A percentile compares a stretch with the other conserved stretches of the same genome.
Conservation (phyloP, 2,797 vertebrate species). For the Argentina silus region DNA sequence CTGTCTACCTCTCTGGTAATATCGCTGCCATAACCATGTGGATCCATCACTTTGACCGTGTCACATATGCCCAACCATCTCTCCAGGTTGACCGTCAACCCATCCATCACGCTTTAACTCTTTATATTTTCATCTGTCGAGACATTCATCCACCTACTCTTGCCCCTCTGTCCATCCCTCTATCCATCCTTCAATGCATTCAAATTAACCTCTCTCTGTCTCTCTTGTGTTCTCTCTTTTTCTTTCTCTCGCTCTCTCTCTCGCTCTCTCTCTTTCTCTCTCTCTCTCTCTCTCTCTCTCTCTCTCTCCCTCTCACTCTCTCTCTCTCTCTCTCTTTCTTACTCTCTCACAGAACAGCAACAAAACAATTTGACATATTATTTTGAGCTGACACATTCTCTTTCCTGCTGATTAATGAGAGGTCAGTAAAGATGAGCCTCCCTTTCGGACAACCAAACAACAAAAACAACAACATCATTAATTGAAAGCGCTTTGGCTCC, state of each 20-base stretch:
- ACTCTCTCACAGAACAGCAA: background rate
- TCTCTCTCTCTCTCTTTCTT: background rate
- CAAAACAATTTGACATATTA: background rate
- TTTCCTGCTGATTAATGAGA: background rate
- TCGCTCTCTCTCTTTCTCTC: background rate
- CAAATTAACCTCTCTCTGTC: background rate
- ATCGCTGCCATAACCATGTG: slow-evolving; percentile 24
- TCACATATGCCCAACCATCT: slow-evolving; percentile 35
- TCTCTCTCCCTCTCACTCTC: background rate
- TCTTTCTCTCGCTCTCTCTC: background rate
- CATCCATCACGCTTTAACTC: slow-evolving; percentile 40
- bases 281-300: background rate
- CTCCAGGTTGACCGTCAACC: slow-evolving; percentile 11
- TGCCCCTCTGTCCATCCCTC: background rate
- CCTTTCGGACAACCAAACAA: slow-evolving; percentile 9
- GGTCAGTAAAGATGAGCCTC: background rate
- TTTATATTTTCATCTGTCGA: slow-evolving; percentile 31
- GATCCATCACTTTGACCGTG: slow-evolving; percentile 39
- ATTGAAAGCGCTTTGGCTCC: slow-evolving; percentile 32
- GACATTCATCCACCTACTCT: slow-evolving; percentile 10
- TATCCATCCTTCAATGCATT: slow-evolving; percentile 4
- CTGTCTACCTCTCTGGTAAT: slow-evolving; percentile 15
- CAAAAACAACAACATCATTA: slow-evolving; percentile 28
- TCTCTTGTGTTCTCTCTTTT: background rate
- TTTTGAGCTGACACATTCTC: background rate